These are phyloP conservation scores for Xiphorhynchus erythropygius DNA, from an alignment of 2,797 vertebrate species.

Conservation along the genomic window DNA sequence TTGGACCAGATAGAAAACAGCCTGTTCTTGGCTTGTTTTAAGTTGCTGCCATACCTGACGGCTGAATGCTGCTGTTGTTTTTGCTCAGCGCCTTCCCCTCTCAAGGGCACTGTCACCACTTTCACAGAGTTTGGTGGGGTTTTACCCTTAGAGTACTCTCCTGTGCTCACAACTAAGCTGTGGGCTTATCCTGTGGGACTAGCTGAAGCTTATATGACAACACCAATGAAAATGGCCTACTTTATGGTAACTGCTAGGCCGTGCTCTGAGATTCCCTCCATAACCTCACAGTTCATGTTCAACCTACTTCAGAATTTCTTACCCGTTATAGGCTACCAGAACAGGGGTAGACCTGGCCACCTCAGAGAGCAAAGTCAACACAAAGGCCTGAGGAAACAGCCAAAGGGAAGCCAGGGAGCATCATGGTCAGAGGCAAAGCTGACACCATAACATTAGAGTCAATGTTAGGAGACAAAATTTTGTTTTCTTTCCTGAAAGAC, in stretches of 20 bases:
- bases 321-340: not conserved
- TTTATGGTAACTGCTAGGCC: not conserved
- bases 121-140: not conserved
- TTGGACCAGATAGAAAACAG: not conserved
- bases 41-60: not conserved
- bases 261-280: not conserved
- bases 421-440: not conserved
- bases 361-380: not conserved
- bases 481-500: constrained; percentile 31
- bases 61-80: not conserved
- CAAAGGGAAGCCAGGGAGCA: not conserved
- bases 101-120: not conserved
- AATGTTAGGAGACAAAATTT: not conserved
- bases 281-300: not conserved
- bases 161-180: not conserved
- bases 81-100: not conserved
- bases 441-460: constrained; percentile 34
- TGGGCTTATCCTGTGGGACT: not conserved
- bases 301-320: not conserved
- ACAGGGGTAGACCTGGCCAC: not conserved
- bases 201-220: not conserved
- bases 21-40: not conserved
- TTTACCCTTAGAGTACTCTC: not conserved
- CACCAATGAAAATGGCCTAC: not conserved
- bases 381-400: not conserved